Conservation (phyloP, 53 echinoderm and acorn worm species). For the Holothuria scabra region DNA sequence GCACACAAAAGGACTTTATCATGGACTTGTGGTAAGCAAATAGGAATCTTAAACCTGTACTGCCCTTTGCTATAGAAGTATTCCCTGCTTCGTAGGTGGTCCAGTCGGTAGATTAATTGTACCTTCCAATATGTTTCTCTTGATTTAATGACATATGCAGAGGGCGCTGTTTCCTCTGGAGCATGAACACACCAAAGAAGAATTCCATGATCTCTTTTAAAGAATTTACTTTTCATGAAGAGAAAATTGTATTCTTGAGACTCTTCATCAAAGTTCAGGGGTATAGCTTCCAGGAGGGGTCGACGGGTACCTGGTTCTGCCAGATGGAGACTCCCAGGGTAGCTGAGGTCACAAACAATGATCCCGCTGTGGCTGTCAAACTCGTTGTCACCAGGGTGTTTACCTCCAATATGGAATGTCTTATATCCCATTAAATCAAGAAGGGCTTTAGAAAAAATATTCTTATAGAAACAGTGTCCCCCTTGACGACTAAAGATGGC, state of each 20-base stretch:
- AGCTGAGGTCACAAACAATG: slow-evolving; percentile 35
- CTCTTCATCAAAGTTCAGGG: slow-evolving; percentile 55
- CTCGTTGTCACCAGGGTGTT: slow-evolving; percentile 23
- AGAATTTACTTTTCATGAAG: slow-evolving; percentile 50
- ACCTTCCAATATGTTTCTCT: slow-evolving; percentile 11
- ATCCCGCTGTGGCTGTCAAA: slow-evolving; percentile 32
- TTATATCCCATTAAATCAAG: slow-evolving; percentile 46
- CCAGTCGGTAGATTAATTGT: slow-evolving; percentile 5
- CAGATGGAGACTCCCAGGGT: slow-evolving; percentile 39
- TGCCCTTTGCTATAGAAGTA: background rate
- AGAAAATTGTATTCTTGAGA: slow-evolving; percentile 50
- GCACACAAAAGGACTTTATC: background rate
- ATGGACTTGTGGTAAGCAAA: background rate
- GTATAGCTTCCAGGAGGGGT: slow-evolving; percentile 42
- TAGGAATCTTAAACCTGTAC: slow-evolving; percentile 16
- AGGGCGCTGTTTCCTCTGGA: background rate
- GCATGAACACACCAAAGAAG: slow-evolving; percentile 11
- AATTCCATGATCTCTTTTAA: slow-evolving; percentile 20
- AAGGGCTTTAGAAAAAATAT: slow-evolving; percentile 22
- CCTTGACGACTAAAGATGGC: slow-evolving; percentile 43
- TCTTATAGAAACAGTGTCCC: slow-evolving; percentile 60
- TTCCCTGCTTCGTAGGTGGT: background rate
- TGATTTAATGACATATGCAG: slow-evolving; percentile 15
- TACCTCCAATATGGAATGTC: slow-evolving; percentile 26
- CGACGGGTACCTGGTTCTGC: slow-evolving; percentile 49